Evolutionary conservation across 2,888 invertebrate genomes (phyloP).

Genomic region (Onthophagus sagittarius): DNA sequence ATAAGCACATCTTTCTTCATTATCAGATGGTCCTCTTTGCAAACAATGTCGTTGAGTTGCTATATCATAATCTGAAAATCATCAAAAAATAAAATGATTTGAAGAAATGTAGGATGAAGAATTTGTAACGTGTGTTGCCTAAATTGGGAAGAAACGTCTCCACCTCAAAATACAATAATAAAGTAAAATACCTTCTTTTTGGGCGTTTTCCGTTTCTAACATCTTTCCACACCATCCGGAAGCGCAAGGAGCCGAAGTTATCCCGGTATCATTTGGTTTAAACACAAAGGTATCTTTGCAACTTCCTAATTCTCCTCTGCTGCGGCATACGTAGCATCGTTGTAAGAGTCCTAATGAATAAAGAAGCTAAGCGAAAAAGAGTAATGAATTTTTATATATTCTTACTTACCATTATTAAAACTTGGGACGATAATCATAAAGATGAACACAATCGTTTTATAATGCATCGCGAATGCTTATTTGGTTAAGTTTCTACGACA

Average conservation of each 20-base stretch:
- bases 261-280: conserved; percentile 71
- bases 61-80: conserved; percentile 71
- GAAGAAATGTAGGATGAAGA: too few relatives aligned
- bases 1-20: conserved; percentile 84
- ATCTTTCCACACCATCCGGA: conserved; percentile 93
- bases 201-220: conserved; percentile 72
- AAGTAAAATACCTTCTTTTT: conserved; percentile 80
- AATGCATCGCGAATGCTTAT: conserved; percentile 14
- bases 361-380: conserved; percentile 32
- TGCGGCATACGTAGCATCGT: conserved; percentile 80
- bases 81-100: conserved; percentile 14
- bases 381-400: neutral
- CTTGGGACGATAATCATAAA: neutral
- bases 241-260: conserved; percentile 75
- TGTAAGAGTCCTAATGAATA: conserved; percentile 58
- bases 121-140: conserved; percentile 3
- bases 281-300: conserved; percentile 83
- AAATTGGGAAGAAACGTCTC: neutral
- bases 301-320: conserved; percentile 81
- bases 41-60: conserved; percentile 86
- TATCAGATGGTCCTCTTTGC: conserved; percentile 82
- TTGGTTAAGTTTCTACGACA: conserved; percentile 20
- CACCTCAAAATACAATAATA: conserved; percentile 30
- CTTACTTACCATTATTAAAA: neutral
- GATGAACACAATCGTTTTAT: neutral